Evolutionary conservation across 2,888 invertebrate genomes (phyloP).

Genomic region (Biston betularia): DNA sequence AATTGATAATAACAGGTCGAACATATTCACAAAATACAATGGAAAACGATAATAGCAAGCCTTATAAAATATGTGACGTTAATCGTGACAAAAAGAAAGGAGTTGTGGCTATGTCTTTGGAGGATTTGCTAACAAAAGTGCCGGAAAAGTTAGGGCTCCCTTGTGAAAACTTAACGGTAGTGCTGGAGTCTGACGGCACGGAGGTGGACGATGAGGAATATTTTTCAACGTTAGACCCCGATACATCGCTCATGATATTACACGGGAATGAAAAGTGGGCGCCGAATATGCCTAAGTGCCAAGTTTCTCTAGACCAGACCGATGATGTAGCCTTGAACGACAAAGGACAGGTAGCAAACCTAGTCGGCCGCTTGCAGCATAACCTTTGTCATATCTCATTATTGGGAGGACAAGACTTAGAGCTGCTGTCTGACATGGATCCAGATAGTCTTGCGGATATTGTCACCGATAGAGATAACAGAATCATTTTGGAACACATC

Average conservation of each 20-base stretch:
- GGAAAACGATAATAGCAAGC: constrained; percentile 88
- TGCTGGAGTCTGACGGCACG: constrained; percentile 96
- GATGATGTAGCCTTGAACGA: constrained; percentile 84
- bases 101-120: constrained; percentile 91
- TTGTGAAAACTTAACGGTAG: constrained; percentile 90
- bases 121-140: constrained; percentile 91
- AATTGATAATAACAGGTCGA: constrained; percentile 1
- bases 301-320: constrained; percentile 86
- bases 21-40: constrained; percentile 57
- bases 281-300: constrained; percentile 87
- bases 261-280: constrained; percentile 92
- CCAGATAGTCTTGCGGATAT: constrained; percentile 95
- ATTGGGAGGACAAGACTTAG: constrained; percentile 93
- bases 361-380: constrained; percentile 92
- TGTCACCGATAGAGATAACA: constrained; percentile 90
- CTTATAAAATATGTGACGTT: constrained; percentile 93
- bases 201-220: constrained; percentile 98
- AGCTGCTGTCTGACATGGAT: constrained; percentile 95
- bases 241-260: constrained; percentile 94
- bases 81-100: constrained; percentile 93
- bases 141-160: constrained; percentile 90
- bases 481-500: constrained; percentile 91
- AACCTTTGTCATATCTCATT: constrained; percentile 94
- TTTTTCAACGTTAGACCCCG: constrained; percentile 95
- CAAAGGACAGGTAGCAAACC: constrained; percentile 88